Base-by-base conservation (phyloP, 2,113 vertebrate species). In the Sebastes fasciatus region DNA sequence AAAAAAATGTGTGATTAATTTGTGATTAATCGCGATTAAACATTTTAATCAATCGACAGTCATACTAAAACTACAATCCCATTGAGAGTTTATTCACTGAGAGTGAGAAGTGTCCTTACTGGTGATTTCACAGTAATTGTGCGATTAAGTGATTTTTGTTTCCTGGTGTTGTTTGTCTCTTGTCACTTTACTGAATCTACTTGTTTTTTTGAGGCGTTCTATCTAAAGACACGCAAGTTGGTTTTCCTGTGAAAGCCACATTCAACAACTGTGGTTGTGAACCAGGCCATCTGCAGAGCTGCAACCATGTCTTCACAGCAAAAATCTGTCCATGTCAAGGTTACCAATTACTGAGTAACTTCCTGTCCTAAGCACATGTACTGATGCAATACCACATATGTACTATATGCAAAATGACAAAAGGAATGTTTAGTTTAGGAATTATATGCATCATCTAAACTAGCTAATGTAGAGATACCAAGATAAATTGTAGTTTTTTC, bases 271-370 rank as follows among this genome's bases (percentile, higher is more conserved):
- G 52, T 58, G 73, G 61, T 34, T 90, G 86, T 86, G 86, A 90
- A 88, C 55, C 16, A 16, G 49, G 21, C 76, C 86, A 90, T 70
- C 86, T 90, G 80, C 65, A 83, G 65, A 63, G 52, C 51, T 64
- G 67, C 19, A 34, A 21, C 9, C n/a, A 34, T 2, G 68, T 17
- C 58, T 23, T 57, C 5, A 52, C 43, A 79, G 14, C 48, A 61
- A 2, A n/a, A 46, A 70, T n/a, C 7, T 42, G 49, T 74, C 61
- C 51, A 43, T n/a, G 5, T 19, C 45, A 74, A 42, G 51, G 61
- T 76, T 67, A 73, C 34, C 6, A 0, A 68, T 58, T 19, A 48
- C 13, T 45, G 42, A 81, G 34, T 6, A 26, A 11, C 17, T 46
- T 2, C n/a, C 19, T 51, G 40, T 34, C 26, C 13, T 45, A 11